Conservation (phyloP, 2,113 vertebrate species). For the Hemibagrus wyckioides region DNA sequence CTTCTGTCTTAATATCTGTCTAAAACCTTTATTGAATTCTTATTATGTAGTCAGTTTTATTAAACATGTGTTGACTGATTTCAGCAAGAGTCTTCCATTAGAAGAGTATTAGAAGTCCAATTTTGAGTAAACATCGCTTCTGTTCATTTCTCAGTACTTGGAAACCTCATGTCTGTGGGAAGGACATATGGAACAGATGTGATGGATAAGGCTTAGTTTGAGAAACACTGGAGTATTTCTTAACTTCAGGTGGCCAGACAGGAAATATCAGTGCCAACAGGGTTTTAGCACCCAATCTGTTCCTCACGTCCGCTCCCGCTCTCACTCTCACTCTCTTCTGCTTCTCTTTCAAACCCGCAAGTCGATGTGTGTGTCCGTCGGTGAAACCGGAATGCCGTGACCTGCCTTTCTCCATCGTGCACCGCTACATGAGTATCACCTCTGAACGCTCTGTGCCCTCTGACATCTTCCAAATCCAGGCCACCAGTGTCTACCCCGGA, state of each 20-base stretch:
- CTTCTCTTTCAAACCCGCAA: constrained; percentile 54
- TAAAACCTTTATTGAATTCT: background rate
- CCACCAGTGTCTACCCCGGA: constrained; percentile 84
- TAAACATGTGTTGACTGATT: background rate
- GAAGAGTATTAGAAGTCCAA: background rate
- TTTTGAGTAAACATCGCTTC: background rate
- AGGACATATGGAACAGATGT: background rate
- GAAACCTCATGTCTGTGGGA: background rate
- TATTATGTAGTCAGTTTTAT: background rate
- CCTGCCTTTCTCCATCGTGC: constrained; percentile 83
- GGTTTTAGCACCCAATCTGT: background rate
- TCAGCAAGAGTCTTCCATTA: background rate
- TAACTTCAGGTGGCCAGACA: background rate
- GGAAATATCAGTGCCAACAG: constrained; percentile 4
- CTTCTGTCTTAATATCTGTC: background rate
- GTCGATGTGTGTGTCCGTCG: constrained; percentile 84
- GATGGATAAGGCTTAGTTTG: background rate
- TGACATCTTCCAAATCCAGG: constrained; percentile 91
- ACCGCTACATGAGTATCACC: constrained; percentile 92
- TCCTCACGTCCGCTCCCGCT: background rate
- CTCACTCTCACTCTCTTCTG: background rate
- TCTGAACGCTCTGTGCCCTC: constrained; percentile 85
- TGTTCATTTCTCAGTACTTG: background rate
- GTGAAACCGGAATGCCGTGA: constrained; percentile 80
- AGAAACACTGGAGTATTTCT: background rate